phyloP scores from a whole-genome alignment of 1,140 invertebrate species.

The Solen grandis region DNA sequence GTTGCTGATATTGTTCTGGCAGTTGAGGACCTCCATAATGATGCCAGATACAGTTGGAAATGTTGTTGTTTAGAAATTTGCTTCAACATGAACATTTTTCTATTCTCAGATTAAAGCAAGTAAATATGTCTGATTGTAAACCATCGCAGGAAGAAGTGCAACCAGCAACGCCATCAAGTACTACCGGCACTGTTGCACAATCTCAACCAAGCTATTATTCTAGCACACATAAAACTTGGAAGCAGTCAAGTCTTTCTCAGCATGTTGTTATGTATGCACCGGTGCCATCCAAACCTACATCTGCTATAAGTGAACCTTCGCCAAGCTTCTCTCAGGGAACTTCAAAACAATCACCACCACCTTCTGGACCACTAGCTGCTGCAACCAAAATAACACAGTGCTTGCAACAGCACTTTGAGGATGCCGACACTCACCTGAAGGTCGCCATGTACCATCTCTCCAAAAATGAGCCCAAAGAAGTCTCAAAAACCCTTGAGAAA shows the following conservation, averaged over 20 bases:
- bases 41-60: conserved; percentile 10
- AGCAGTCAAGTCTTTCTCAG: conserved; percentile 13
- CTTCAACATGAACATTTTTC: conserved; percentile 24
- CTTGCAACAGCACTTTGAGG: conserved; percentile 7
- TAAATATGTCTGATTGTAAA: conserved; percentile 24
- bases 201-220: conserved; percentile 20
- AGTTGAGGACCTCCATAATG: conserved; percentile 15
- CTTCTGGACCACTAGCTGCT: conserved; percentile 12
- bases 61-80: conserved; percentile 14
- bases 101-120: conserved; percentile 28
- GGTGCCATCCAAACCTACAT: conserved; percentile 16
- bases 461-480: conserved; percentile 8
- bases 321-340: conserved; percentile 5
- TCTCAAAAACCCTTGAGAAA: neutral
- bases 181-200: conserved; percentile 1
- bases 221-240: conserved; percentile 17
- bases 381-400: conserved; percentile 20
- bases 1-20: conserved; percentile 19
- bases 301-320: conserved; percentile 7
- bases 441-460: conserved; percentile 17
- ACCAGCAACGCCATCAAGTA: neutral
- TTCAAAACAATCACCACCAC: conserved; percentile 9
- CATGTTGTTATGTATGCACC: conserved; percentile 20
- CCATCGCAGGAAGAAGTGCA: conserved; percentile 3
- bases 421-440: conserved; percentile 31